Evolutionary conservation across 2,797 vertebrate genomes (phyloP), one percentile per base, ranked within the genome.

Genomic region (Tadarida brasiliensis): DNA sequence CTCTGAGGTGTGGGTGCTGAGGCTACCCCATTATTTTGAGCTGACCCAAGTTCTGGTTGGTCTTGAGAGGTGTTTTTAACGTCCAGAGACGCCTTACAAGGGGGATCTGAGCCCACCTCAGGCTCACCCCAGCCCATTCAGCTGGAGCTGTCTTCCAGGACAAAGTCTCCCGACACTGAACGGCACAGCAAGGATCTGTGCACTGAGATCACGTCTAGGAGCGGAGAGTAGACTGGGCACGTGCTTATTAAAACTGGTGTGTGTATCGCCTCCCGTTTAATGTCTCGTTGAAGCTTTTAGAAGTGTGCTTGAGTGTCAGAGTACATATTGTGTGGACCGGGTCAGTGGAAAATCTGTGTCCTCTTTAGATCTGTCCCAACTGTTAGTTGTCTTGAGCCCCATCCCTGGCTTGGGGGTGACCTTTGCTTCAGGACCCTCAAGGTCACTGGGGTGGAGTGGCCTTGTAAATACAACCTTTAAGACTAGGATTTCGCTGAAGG

Each of bases 401-500:
- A 33, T 22, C 68, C 20, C 19, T 61, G 33, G 44, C 7, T 1
- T 49, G 51, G 35, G 24, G 65, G 30, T 73, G n/a, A 19, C 68
- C 39, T 93, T n/a, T 8, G 22, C 35, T 56, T 87, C 76, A 35
- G 12, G n/a, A 76, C 67, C 11, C 14, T 49, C 68, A 87, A 30
- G 35, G 33, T 80, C 35, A 28, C 24, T 22, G 24, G 56, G 63
- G 49, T 35, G 74, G 49, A 67, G 15, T 56, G 54, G 51, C 67
- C 54, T 87, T 70, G 51, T 8, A 63, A n/a, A 74, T 54, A 47
- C 19, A 51, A n/a, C 35, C 87, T 71, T 15, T 83, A 14, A 80
- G 74, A 85, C 49, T 35, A 67, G 47, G 67, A 87, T 73, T 77
- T 81, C 51, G 19, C 65, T 80, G 44, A 89, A 19, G 86, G 63